Percentiles rank a stretch among this genome's conserved stretches.
phyloP scores from a whole-genome alignment of 53 echinoderm and acorn worm species.

The Hippasteria phrygiana region DNA sequence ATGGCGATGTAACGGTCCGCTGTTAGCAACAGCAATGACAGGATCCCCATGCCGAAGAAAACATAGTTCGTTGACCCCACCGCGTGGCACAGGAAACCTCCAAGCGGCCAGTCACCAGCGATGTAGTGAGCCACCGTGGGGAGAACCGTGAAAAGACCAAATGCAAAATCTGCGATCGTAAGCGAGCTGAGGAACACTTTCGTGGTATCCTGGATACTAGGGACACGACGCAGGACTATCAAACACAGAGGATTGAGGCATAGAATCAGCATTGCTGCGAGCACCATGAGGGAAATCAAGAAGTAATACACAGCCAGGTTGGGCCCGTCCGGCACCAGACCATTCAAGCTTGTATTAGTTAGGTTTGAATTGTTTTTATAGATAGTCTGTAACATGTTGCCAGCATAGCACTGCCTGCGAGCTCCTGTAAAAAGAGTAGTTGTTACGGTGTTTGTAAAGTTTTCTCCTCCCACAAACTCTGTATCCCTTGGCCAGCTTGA shows the following conservation, averaged over 20 bases:
- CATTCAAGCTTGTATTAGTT: no score
- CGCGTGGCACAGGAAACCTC: conserved; percentile 9
- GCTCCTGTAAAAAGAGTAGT: no score
- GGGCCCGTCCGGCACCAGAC: no score
- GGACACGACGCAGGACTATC: neutral
- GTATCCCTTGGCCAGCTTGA: no score
- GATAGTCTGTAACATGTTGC: no score
- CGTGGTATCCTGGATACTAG: conserved; percentile 41
- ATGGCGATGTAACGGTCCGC: conserved; percentile 62
- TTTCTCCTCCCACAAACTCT: no score
- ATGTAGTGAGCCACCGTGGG: conserved; percentile 5
- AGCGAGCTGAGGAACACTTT: conserved; percentile 44
- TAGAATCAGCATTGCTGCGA: conserved; percentile 42
- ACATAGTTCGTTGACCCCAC: conserved; percentile 4
- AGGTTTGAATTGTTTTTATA: no score
- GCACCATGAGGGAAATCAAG: neutral
- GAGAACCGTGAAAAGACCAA: conserved; percentile 39
- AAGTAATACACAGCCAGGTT: neutral
- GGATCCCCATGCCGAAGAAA: conserved; percentile 5
- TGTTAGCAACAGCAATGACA: conserved; percentile 46
- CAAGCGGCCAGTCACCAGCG: neutral
- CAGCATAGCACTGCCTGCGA: no score
- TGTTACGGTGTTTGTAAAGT: no score
- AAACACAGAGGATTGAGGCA: conserved; percentile 29
- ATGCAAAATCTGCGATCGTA: conserved; percentile 43